Evolutionary conservation across 2,797 vertebrate species (phyloP).

Genomic region (Cichlasoma orientale): DNA sequence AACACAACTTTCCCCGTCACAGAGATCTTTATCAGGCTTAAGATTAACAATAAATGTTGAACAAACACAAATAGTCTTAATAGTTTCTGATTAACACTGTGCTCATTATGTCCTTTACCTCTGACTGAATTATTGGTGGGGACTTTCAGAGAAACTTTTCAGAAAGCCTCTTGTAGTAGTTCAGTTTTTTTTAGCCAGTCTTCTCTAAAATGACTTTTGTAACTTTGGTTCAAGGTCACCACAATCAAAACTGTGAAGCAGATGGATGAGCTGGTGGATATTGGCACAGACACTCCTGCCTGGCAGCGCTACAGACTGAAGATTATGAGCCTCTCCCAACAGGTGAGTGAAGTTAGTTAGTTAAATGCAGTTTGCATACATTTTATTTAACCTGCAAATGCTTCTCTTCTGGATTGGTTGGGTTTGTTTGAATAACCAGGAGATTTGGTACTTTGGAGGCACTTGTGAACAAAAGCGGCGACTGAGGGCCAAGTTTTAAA

Average conservation of each 20-base stretch:
- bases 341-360: conserved; percentile 77
- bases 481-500: conserved; percentile 11
- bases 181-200: background rate
- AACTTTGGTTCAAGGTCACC: conserved; percentile 87
- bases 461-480: background rate
- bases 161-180: background rate
- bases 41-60: background rate
- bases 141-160: background rate
- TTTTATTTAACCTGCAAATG: background rate
- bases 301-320: conserved; percentile 91
- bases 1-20: background rate
- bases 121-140: background rate
- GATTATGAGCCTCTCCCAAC: conserved; percentile 87
- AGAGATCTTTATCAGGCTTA: background rate
- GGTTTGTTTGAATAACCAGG: background rate
- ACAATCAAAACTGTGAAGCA: conserved; percentile 97
- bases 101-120: no score
- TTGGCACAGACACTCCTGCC: conserved; percentile 87
- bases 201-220: conserved; percentile 3
- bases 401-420: background rate
- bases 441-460: background rate
- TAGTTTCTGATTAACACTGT: no score
- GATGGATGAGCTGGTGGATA: conserved; percentile 93
- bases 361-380: background rate
- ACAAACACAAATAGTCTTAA: background rate